These are phyloP conservation scores for Actenoides hombroni DNA, from an alignment of 2,113 vertebrate genomes.

Conservation along the genomic window DNA sequence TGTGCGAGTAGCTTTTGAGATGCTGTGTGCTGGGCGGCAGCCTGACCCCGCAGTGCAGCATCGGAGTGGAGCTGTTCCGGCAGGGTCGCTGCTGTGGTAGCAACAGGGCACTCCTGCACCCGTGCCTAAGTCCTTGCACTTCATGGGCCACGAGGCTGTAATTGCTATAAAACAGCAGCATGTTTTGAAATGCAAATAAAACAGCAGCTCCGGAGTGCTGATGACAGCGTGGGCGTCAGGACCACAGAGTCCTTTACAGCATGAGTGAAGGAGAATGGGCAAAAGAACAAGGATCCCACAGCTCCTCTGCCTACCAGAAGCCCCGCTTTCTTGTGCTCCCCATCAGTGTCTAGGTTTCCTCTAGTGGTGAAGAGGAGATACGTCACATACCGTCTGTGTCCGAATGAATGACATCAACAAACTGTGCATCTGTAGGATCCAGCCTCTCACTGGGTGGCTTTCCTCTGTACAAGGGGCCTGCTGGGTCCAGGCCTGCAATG, in stretches of 20 bases:
- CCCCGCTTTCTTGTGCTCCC: not conserved
- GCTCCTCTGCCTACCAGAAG: not conserved
- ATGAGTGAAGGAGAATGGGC: not conserved
- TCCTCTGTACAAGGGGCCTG: constrained; percentile 86
- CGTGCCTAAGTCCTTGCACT: no score
- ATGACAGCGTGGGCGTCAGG: not conserved
- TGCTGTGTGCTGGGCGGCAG: rapidly evolving
- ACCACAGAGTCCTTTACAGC: not conserved
- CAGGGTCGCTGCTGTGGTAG: not conserved
- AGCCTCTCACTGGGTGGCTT: constrained; percentile 79
- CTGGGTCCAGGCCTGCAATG: constrained; percentile 88
- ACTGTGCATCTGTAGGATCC: constrained; percentile 85
- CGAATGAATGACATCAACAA: constrained; percentile 92
- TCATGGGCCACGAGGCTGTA: rapidly evolving
- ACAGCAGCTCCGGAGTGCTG: not conserved
- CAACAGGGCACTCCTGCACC: not conserved
- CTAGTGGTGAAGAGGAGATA: not conserved
- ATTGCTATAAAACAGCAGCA: not conserved
- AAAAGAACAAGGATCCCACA: not conserved
- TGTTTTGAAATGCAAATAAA: not conserved
- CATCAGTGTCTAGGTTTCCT: not conserved
- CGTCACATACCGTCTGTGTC: constrained; percentile 83
- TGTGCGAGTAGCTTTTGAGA: not conserved
- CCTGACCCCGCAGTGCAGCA: rapidly evolving
- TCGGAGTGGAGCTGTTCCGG: not conserved